Percentiles rank a stretch among this genome's conserved stretches.
Evolutionary conservation across 2,888 invertebrate genomes (phyloP).

Genomic region (Erpobdella octoculata): DNA sequence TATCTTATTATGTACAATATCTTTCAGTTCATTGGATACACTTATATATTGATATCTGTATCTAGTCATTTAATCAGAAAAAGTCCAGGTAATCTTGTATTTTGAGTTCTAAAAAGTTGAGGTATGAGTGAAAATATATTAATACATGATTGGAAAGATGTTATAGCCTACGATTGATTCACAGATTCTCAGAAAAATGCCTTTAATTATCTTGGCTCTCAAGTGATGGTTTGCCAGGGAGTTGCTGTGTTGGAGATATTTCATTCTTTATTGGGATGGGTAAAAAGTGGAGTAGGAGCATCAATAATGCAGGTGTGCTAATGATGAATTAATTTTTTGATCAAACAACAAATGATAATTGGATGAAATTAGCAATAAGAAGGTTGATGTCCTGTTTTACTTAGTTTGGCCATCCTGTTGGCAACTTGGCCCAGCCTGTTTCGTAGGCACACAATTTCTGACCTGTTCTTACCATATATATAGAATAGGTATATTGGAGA

Average conservation of each 20-base stretch:
- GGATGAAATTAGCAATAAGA: too few species aligned
- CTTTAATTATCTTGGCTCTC: constrained; percentile 45
- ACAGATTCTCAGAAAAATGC: constrained; percentile 40
- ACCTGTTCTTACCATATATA: too few species aligned
- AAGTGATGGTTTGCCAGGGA: constrained; percentile 61
- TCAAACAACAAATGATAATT: too few species aligned
- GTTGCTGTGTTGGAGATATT: constrained; percentile 77
- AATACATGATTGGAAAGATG: neutral
- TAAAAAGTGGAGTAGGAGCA: constrained; percentile 66
- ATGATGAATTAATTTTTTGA: constrained; percentile 4
- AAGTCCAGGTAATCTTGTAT: neutral
- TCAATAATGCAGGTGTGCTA: constrained; percentile 64
- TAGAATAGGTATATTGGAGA: too few species aligned
- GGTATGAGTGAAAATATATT: neutral
- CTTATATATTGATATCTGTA: constrained; percentile 60
- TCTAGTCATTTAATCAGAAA: neutral
- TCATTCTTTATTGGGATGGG: constrained; percentile 80
- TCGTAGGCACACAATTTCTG: too few species aligned
- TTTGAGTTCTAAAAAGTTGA: neutral
- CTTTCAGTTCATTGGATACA: constrained; percentile 62
- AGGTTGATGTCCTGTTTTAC: too few species aligned
- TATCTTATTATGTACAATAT: constrained; percentile 81
- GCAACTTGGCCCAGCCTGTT: too few species aligned
- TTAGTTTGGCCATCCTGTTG: too few species aligned
- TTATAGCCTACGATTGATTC: neutral